A percentile compares a stretch with the other conserved stretches of the same genome.
phyloP scores from a whole-genome alignment of 2,113 vertebrate genomes.

The Ifrita kowaldi region DNA sequence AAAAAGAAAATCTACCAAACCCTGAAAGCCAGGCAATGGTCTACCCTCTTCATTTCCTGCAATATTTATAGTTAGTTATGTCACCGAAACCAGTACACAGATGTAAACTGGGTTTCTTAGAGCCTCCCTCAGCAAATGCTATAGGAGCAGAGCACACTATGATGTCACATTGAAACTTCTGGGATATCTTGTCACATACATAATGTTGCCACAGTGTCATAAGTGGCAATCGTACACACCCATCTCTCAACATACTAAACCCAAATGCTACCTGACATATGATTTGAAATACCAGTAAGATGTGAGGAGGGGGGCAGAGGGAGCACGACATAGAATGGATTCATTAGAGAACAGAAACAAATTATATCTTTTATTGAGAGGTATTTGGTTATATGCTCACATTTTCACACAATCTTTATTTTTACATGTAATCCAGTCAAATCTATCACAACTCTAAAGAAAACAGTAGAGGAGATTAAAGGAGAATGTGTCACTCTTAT shows the following conservation, averaged over 20 bases:
- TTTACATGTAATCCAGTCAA: neutral
- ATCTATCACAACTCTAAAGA: neutral
- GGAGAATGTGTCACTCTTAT: neutral
- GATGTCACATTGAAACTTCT: neutral
- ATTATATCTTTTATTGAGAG: neutral
- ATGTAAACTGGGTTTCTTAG: neutral
- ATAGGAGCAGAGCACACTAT: accelerated
- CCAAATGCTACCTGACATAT: neutral
- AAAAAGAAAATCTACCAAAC: neutral
- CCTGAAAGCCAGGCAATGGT: neutral
- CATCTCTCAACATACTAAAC: neutral
- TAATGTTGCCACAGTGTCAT: neutral
- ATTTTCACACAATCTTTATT: neutral
- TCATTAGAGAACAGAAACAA: neutral
- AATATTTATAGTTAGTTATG: neutral
- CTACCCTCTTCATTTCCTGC: neutral
- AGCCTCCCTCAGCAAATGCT: neutral
- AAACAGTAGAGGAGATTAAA: neutral
- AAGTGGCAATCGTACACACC: neutral
- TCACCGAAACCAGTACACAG: neutral
- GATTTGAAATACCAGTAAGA: neutral
- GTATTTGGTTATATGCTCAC: neutral
- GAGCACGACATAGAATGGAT: neutral
- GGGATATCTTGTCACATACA: neutral
- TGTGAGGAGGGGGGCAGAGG: neutral